Conservation (phyloP, 2,888 invertebrate species). For the Eustalomyia histrio region DNA sequence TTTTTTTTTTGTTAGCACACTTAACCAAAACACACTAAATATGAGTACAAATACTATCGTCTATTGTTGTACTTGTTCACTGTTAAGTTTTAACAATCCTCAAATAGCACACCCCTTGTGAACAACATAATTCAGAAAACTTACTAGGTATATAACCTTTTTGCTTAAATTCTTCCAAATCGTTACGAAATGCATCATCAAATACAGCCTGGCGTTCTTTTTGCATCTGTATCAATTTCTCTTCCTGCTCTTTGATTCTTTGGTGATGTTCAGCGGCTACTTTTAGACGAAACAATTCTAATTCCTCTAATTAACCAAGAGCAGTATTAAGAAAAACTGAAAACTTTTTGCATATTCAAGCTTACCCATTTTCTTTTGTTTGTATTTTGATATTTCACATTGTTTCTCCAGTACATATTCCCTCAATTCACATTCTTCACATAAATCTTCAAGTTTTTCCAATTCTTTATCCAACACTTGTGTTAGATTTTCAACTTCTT, state of each 20-base stretch:
- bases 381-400: slow-evolving; percentile 83
- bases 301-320: slow-evolving; percentile 70
- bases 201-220: slow-evolving; percentile 85
- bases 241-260: slow-evolving; percentile 82
- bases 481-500: slow-evolving; percentile 81
- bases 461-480: slow-evolving; percentile 82
- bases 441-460: slow-evolving; percentile 82
- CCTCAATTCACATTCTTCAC: slow-evolving; percentile 84
- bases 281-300: slow-evolving; percentile 80
- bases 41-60: too few species aligned
- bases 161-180: slow-evolving; percentile 83
- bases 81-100: too few species aligned
- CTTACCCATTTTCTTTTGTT: slow-evolving; percentile 83
- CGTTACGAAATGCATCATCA: slow-evolving; percentile 85
- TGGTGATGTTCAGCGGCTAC: slow-evolving; percentile 82
- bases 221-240: slow-evolving; percentile 81
- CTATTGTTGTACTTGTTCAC: too few species aligned
- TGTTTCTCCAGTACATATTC: slow-evolving; percentile 83
- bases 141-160: slow-evolving; percentile 83
- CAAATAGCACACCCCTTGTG: too few species aligned
- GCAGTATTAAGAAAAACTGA: neutral
- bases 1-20: too few species aligned
- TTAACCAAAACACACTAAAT: too few species aligned
- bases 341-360: neutral
- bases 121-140: slow-evolving; percentile 60